Evolutionary conservation across 1,140 invertebrate species (phyloP), one percentile per base, ranked within the genome.

Genomic region (Cydia amplana): DNA sequence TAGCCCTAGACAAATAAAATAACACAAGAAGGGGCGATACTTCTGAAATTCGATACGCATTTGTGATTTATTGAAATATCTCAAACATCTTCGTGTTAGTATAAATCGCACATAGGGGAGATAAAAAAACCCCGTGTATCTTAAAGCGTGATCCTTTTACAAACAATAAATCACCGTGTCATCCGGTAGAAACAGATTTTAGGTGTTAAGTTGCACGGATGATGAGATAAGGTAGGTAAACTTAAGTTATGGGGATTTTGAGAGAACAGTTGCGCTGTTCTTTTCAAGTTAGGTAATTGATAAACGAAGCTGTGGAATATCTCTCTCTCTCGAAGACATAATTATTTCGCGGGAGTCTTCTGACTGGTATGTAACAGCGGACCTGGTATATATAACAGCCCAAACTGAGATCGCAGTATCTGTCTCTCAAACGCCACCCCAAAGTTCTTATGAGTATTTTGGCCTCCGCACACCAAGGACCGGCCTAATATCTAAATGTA

Each of bases 21-120:
- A 85, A 83, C 82, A 80, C 79, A 78, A 32, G 67, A 75, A 77
- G 81, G 87, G 82, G 82, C 75, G 84, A 81, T 86, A 84, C 84
- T 81, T 86, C 85, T 82, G 90, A 88, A 89, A 91, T 87, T 86
- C 85, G 90, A 91, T 85, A 89, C 87, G 85, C 85, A 84, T 88
- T 80, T 84, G 85, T 89, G 87, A 90, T 91, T 91, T 91, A 91
- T 91, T 88, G 89, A 87, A 88, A 89, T 89, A 87, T 84, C 85
- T 85, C 81, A 86, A 89, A 90, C 83, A 88, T 87, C 84, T 85
- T 83, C 83, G 84, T 85, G 86, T 87, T 89, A 81, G 60, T 79
- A 85, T 88, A 88, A 91, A 89, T 88, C 80, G 84, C 80, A 80
- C 81, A 86, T 85, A 83, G 85, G 87, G 87, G 85, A 89, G 87